These are phyloP conservation scores for Zaprionus lineosus DNA, from an alignment of 2,888 invertebrate genomes.

Conservation along the genomic window DNA sequence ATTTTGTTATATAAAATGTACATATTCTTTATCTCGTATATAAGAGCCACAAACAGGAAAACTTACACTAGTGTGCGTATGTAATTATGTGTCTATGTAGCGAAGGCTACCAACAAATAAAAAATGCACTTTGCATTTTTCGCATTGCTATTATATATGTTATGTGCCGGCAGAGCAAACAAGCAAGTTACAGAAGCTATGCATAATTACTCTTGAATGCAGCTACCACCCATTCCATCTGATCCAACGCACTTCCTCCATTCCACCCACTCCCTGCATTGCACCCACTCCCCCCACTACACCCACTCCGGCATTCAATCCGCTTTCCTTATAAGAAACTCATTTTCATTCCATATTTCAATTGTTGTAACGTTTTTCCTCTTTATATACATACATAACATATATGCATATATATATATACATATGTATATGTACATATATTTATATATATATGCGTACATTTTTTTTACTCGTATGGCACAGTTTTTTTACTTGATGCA, in stretches of 20 bases:
- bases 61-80: neutral
- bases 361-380: too few relatives aligned
- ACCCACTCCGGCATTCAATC: too few relatives aligned
- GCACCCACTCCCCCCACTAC: too few relatives aligned
- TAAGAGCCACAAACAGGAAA: slow-evolving; percentile 18
- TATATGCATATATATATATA: too few relatives aligned
- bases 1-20: slow-evolving; percentile 65
- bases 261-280: too few relatives aligned
- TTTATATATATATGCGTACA: too few relatives aligned
- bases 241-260: too few relatives aligned
- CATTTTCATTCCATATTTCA: slow-evolving; percentile 10
- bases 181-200: slow-evolving; percentile 22
- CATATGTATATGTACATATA: too few relatives aligned
- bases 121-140: slow-evolving; percentile 54
- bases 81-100: neutral
- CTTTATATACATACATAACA: too few relatives aligned
- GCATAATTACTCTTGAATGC: slow-evolving; percentile 26
- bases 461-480: slow-evolving; percentile 40
- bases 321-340: too few relatives aligned
- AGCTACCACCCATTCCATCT: slow-evolving; percentile 13
- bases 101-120: slow-evolving; percentile 4
- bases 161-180: slow-evolving; percentile 22
- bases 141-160: slow-evolving; percentile 33
- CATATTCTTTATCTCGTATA: slow-evolving; percentile 36
- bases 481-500: slow-evolving; percentile 35